Base-by-base conservation (phyloP, 2,797 vertebrate genomes). In the Microctenopoma steveboyesi region DNA sequence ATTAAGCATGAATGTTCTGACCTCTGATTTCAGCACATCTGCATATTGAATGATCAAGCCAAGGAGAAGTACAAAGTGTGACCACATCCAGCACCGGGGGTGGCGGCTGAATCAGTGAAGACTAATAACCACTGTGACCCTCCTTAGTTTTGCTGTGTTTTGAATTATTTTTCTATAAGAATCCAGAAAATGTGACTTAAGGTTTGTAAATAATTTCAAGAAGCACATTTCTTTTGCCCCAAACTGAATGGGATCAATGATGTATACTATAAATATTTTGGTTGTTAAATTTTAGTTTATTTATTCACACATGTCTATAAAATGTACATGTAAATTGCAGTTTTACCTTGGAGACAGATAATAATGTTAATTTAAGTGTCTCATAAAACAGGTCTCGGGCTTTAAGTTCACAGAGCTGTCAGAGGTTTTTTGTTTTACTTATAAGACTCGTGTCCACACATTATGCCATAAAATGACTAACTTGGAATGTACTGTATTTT, bases 51-150 rank as follows among this genome's bases (percentile, higher is more conserved):
- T 43, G 95, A 96, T 58, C 85, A 88, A 75, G 95, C 93, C 56
- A 95, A 93, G 88, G 93, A 95, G 82, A 96, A 96, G 88, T 96
- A 95, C 45, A 93, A 86, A 79, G 91, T 93, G 71, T 95, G 86
- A 95, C 51, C n/a, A 22, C 59, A 70, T 69, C 28, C 45, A 13
- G 48, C 47, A 53, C 47, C 57, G 13, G 40, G 72, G 65, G 56
- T 5, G 47, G 64, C 18, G 82, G 61, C 79, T 69, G 73, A 78
- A 67, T 78, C 43, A 60, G 60, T 58, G 70, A 85, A 81, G 82
- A 92, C 86, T 74, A 60, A 33, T 83, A 80, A 92, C 78, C 92
- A 92, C 93, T 93, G 93, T 92, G 92, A 83, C 52, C 76, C 65
- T 77, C 50, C 52, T 69, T 56, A 56, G 72, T 58, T 88, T 79